Conservation (phyloP, 2,888 invertebrate genomes). For the Drosophila multiciliata region DNA sequence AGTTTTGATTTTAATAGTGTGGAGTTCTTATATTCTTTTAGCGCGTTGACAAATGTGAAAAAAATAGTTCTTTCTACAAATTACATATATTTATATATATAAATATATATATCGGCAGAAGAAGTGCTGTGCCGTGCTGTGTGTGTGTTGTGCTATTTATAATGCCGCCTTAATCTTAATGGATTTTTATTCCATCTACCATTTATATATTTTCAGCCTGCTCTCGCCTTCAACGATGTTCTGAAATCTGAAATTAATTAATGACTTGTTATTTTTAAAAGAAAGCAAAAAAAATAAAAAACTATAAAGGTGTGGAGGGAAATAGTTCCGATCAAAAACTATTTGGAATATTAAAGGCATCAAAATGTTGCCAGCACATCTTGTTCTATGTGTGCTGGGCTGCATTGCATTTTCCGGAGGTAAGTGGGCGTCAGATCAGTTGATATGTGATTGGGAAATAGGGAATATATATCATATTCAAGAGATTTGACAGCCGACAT, state of each 20-base stretch:
- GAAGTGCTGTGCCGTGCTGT: slow-evolving; percentile 23
- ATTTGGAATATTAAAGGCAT: slow-evolving; percentile 38
- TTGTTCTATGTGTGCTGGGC: slow-evolving; percentile 59
- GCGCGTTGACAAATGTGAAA: slow-evolving; percentile 35
- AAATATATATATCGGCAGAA: slow-evolving; percentile 35
- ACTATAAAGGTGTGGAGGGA: slow-evolving; percentile 53
- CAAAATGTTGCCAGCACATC: slow-evolving; percentile 65
- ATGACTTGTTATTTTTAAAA: slow-evolving; percentile 55
- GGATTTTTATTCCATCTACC: slow-evolving; percentile 50
- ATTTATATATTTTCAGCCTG: slow-evolving; percentile 61
- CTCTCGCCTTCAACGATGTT: slow-evolving; percentile 32
- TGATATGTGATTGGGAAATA: slow-evolving; percentile 18
- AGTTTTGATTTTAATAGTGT: slow-evolving; percentile 21
- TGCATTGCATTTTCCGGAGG: slow-evolving; percentile 66
- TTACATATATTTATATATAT: slow-evolving; percentile 19
- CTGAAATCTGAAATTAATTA: slow-evolving; percentile 54
- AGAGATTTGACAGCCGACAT: slow-evolving; percentile 19
- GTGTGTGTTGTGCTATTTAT: slow-evolving; percentile 58
- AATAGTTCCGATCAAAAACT: slow-evolving; percentile 24
- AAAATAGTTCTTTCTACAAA: slow-evolving; percentile 20
- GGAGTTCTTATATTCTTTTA: slow-evolving; percentile 9
- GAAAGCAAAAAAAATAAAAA: slow-evolving; percentile 23
- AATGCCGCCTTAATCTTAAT: slow-evolving; percentile 70
- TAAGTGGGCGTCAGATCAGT: slow-evolving; percentile 50
- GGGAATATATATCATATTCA: slow-evolving; percentile 5